A percentile compares a stretch with the other conserved stretches of the same genome.
These are phyloP conservation scores for Siphamia tubifer DNA, from an alignment of 2,113 vertebrate genomes.

Conservation along the genomic window DNA sequence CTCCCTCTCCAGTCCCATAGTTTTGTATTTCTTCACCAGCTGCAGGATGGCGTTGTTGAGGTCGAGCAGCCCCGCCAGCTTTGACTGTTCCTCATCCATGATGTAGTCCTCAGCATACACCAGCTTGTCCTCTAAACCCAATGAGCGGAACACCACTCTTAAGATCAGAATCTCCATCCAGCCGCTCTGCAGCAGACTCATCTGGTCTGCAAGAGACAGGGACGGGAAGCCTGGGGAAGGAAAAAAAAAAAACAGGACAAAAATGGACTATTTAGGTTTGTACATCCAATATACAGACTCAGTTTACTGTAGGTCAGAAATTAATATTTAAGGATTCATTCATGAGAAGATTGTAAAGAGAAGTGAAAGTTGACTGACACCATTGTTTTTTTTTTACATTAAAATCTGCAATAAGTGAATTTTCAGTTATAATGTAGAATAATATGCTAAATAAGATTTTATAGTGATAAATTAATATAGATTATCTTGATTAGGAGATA, in stretches of 20 bases:
- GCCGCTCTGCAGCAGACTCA: constrained; percentile 97
- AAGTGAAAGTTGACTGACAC: too few relatives aligned
- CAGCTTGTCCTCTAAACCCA: constrained; percentile 91
- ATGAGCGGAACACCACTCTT: constrained; percentile 93
- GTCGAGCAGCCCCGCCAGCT: constrained; percentile 93
- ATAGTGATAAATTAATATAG: too few relatives aligned
- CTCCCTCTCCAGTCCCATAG: constrained; percentile 94
- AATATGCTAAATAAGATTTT: too few relatives aligned
- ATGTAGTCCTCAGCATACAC: constrained; percentile 98
- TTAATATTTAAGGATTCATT: too few relatives aligned
- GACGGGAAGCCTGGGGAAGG: constrained; percentile 89
- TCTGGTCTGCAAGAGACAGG: constrained; percentile 97
- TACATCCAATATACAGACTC: too few relatives aligned
- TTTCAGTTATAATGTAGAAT: too few relatives aligned
- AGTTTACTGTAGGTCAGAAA: too few relatives aligned
- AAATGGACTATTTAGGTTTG: too few relatives aligned
- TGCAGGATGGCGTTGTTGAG: constrained; percentile 97
- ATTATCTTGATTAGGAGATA: too few relatives aligned
- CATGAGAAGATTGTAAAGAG: too few relatives aligned
- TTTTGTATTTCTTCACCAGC: constrained; percentile 95
- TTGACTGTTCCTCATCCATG: constrained; percentile 97
- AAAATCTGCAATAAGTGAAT: too few relatives aligned
- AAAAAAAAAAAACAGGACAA: neutral
- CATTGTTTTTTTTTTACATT: too few relatives aligned
- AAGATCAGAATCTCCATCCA: constrained; percentile 99